A percentile compares a stretch with the other conserved stretches of the same genome.
These are phyloP conservation scores for Agrotis ipsilon DNA, from an alignment of 2,888 invertebrate genomes.

Conservation along the genomic window DNA sequence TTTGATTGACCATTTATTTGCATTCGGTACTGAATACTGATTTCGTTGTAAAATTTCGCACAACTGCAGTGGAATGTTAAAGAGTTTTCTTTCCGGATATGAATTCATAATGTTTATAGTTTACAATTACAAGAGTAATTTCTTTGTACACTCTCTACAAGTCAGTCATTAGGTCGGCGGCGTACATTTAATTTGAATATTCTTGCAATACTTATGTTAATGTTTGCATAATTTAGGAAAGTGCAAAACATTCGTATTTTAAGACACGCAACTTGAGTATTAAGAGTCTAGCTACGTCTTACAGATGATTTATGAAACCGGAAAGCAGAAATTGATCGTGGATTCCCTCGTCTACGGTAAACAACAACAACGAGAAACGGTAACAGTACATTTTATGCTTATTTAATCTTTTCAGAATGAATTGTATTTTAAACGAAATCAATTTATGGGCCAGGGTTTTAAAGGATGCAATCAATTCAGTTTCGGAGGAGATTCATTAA, in stretches of 20 bases:
- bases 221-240: slow-evolving; percentile 65
- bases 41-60: slow-evolving; percentile 24
- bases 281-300: slow-evolving; percentile 46
- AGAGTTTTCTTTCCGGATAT: slow-evolving; percentile 42
- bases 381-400: slow-evolving; percentile 14
- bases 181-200: slow-evolving; percentile 66
- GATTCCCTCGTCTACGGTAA: slow-evolving; percentile 62
- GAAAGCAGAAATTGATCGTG: slow-evolving; percentile 76
- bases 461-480: slow-evolving; percentile 25
- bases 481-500: slow-evolving; percentile 8
- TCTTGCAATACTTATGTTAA: slow-evolving; percentile 65
- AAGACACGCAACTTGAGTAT: slow-evolving; percentile 30
- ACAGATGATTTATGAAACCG: slow-evolving; percentile 72
- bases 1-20: slow-evolving; percentile 61
- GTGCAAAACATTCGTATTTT: slow-evolving; percentile 56
- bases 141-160: slow-evolving; percentile 54
- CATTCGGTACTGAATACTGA: slow-evolving; percentile 38
- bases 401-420: slow-evolving; percentile 21
- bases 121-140: slow-evolving; percentile 54
- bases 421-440: slow-evolving; percentile 29
- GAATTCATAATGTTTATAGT: slow-evolving; percentile 47
- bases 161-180: slow-evolving; percentile 60
- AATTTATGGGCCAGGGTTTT: slow-evolving; percentile 12
- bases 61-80: slow-evolving; percentile 33
- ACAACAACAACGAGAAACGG: slow-evolving; percentile 34